Conservation (phyloP, 2,888 invertebrate species). For the Euproctis similis region DNA sequence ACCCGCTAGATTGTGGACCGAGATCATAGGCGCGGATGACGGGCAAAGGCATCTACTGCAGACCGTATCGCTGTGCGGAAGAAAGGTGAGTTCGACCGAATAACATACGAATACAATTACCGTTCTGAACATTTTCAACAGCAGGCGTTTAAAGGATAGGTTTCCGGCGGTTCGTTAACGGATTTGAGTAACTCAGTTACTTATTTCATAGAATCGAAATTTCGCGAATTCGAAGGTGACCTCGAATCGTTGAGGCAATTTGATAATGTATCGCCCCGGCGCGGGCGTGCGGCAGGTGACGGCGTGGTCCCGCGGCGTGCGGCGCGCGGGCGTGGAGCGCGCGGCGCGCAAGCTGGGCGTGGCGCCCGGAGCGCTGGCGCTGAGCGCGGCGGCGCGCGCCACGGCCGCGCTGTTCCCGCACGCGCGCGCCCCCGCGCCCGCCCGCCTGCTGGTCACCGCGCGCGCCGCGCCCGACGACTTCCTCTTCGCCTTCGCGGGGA, state of each 20-base stretch:
- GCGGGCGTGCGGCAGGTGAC: slow-evolving; percentile 75
- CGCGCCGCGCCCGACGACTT: slow-evolving; percentile 77
- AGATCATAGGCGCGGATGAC: slow-evolving; percentile 74
- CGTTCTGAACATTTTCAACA: too few species aligned
- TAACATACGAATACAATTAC: too few species aligned
- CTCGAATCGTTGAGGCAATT: too few species aligned
- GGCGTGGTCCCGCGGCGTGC: slow-evolving; percentile 81
- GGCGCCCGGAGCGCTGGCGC: slow-evolving; percentile 78
- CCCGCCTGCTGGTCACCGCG: slow-evolving; percentile 78
- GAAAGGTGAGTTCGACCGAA: slow-evolving; percentile 69
- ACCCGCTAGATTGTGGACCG: slow-evolving; percentile 63
- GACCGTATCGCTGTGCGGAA: slow-evolving; percentile 80
- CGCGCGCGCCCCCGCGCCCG: slow-evolving; percentile 69
- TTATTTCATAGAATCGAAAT: too few species aligned
- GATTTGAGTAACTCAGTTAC: too few species aligned
- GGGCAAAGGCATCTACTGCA: slow-evolving; percentile 75
- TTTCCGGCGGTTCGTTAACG: too few species aligned
- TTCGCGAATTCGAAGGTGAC: too few species aligned
- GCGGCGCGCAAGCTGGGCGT: slow-evolving; percentile 77
- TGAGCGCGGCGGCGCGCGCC: slow-evolving; percentile 78
- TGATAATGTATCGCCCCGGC: too few species aligned
- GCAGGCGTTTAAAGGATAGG: too few species aligned
- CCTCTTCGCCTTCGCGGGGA: slow-evolving; percentile 67
- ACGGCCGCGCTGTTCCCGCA: slow-evolving; percentile 79
- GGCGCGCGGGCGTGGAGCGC: slow-evolving; percentile 71